Percentiles rank a stretch among this genome's conserved stretches.
Conservation (phyloP, 2,113 vertebrate species). For the Trachemys scripta region DNA sequence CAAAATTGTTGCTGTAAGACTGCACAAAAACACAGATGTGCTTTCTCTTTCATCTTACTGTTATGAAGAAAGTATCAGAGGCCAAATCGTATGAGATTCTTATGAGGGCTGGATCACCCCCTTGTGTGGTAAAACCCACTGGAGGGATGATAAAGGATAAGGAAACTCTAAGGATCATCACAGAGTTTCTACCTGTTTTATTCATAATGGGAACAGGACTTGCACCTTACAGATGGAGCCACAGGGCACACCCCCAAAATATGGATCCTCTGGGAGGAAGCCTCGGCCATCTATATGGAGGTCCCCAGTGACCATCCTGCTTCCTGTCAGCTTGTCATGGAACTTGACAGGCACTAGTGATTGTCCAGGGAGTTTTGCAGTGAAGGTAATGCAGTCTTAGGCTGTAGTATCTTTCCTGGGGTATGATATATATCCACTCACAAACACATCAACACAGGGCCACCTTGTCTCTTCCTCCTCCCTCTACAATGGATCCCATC, state of each 20-base stretch:
- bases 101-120: neutral
- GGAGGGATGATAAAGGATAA: neutral
- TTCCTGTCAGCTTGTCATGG: neutral
- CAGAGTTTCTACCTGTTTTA: neutral
- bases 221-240: neutral
- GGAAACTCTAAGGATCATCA: neutral
- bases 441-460: neutral
- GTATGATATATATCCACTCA: neutral
- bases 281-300: rapidly evolving
- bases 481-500: rapidly evolving
- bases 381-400: rapidly evolving
- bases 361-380: neutral
- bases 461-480: neutral
- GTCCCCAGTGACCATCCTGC: rapidly evolving
- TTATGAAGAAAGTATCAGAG: neutral
- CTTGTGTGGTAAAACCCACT: neutral
- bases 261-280: neutral
- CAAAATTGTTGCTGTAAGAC: neutral
- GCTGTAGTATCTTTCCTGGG: neutral
- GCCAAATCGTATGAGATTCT: neutral
- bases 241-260: rapidly evolving
- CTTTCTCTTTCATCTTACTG: neutral
- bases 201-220: neutral
- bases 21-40: neutral
- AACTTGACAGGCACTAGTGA: neutral